Percentiles rank a stretch among this genome's conserved stretches.
Evolutionary conservation across 2,113 vertebrate genomes (phyloP).

Genomic region (Lampris incognitus): DNA sequence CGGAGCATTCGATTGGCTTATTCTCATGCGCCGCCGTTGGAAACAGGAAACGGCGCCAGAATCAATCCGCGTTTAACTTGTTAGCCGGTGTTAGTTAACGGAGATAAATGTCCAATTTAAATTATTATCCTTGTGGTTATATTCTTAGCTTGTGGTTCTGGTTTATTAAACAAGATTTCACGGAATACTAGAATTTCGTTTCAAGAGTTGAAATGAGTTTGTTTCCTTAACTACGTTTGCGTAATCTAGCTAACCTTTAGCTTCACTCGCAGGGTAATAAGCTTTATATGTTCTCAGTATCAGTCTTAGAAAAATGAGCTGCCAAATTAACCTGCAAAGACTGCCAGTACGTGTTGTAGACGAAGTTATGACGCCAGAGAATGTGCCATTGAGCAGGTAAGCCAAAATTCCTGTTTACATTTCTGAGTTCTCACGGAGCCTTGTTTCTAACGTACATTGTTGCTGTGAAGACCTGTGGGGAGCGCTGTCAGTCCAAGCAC

Average conservation of each 20-base stretch:
- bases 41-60: conserved; percentile 78
- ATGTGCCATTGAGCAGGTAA: conserved; percentile 65
- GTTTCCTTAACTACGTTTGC: conserved; percentile 37
- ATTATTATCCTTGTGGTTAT: too few species aligned
- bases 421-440: too few species aligned
- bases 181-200: rapidly evolving
- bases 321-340: conserved; percentile 68
- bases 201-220: background rate
- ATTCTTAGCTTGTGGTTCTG: too few species aligned
- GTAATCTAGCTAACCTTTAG: background rate
- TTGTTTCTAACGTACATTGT: too few species aligned
- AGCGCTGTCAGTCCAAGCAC: conserved; percentile 81
- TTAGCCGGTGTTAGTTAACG: too few species aligned
- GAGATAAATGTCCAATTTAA: too few species aligned
- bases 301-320: conserved; percentile 43
- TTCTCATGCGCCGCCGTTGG: conserved; percentile 68
- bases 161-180: background rate
- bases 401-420: background rate
- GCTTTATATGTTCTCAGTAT: background rate
- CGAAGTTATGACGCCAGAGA: conserved; percentile 59
- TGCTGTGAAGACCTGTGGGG: conserved; percentile 61
- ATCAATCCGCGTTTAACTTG: conserved; percentile 30
- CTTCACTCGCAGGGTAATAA: too few species aligned
- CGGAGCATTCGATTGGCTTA: conserved; percentile 67
- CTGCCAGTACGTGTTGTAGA: conserved; percentile 61